Evolutionary conservation across 2,113 vertebrate species (phyloP).

Genomic region (Melanocharis versteri): DNA sequence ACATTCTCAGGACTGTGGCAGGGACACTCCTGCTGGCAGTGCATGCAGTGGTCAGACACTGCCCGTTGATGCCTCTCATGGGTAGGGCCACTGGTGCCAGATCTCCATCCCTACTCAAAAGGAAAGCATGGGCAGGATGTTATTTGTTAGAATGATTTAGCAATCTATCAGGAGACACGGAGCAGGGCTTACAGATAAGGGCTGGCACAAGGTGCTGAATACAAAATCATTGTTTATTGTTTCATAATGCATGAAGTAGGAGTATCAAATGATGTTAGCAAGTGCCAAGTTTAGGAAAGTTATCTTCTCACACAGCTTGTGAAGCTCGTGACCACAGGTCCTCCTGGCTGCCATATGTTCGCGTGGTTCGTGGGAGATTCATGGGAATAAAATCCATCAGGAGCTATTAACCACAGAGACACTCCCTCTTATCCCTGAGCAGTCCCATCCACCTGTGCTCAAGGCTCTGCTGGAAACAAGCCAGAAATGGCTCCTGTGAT

Average conservation of each 20-base stretch:
- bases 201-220: slow-evolving; percentile 21
- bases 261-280: slow-evolving; percentile 4
- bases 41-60: background rate
- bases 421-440: background rate
- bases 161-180: background rate
- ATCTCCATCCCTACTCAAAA: background rate
- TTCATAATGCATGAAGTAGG: slow-evolving; percentile 45
- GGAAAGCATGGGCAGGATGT: background rate
- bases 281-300: background rate
- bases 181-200: background rate
- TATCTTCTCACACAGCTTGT: background rate
- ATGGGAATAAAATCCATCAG: background rate
- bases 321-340: background rate
- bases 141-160: slow-evolving; percentile 25
- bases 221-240: background rate
- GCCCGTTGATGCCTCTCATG: background rate
- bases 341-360: slow-evolving; percentile 23
- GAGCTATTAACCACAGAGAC: background rate
- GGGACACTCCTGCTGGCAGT: background rate
- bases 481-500: background rate
- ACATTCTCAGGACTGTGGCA: background rate
- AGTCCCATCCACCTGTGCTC: background rate
- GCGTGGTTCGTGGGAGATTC: background rate
- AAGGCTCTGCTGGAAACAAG: background rate
- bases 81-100: background rate